These are phyloP conservation scores for Lutjanus argentimaculatus DNA, from an alignment of 2,797 vertebrate species.

Conservation along the genomic window DNA sequence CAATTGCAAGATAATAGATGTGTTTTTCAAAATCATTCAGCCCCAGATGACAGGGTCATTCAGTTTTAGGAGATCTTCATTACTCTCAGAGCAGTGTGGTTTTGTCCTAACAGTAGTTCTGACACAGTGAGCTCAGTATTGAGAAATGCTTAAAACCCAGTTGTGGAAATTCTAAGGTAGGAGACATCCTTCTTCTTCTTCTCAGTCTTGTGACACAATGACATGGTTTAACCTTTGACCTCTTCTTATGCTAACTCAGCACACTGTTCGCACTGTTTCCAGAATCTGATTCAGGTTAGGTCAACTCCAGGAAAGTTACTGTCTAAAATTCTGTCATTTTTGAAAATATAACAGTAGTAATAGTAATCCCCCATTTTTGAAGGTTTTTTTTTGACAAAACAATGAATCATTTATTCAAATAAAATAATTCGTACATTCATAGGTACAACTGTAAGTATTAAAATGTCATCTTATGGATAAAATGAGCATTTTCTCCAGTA, in stretches of 20 bases:
- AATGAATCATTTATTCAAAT: background rate
- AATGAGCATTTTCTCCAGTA: background rate
- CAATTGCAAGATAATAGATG: no score
- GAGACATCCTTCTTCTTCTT: constrained; percentile 13
- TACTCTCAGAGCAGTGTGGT: background rate
- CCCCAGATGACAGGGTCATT: background rate
- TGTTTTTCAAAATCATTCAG: no score
- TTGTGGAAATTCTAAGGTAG: background rate
- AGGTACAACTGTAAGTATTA: background rate
- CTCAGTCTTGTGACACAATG: constrained; percentile 29
- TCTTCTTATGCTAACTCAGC: constrained; percentile 25
- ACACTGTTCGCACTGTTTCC: constrained; percentile 1
- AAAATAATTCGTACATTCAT: background rate
- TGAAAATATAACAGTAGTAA: background rate
- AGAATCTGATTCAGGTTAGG: background rate
- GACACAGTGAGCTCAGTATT: background rate
- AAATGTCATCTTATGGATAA: background rate
- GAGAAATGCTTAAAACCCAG: constrained; percentile 17
- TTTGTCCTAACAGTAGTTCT: background rate
- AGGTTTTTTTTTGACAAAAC: background rate
- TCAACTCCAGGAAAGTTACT: background rate
- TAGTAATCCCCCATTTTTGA: background rate
- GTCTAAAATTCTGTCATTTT: background rate
- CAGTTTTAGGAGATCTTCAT: background rate
- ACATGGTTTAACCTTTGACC: constrained; percentile 54